A percentile compares a stretch with the other conserved stretches of the same genome.
Evolutionary conservation across 2,113 vertebrate species (phyloP).

Genomic region (Cyprinodon variegatus): DNA sequence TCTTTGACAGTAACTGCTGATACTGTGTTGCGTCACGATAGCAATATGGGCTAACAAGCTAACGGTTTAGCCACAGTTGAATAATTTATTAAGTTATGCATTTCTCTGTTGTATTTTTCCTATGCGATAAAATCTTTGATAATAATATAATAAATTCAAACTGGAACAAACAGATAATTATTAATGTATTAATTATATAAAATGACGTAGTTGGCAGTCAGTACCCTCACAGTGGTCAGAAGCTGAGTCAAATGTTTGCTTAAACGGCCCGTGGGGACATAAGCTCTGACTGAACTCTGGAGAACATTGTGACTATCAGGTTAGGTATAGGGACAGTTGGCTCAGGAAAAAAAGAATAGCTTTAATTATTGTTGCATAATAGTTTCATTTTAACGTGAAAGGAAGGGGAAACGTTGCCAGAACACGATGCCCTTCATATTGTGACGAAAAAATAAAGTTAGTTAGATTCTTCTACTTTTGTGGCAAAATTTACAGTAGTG

Average conservation of each 20-base stretch:
- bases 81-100: neutral
- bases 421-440: too few relatives aligned
- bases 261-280: neutral
- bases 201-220: neutral
- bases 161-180: too few relatives aligned
- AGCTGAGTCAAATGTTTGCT: neutral
- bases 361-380: too few relatives aligned
- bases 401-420: too few relatives aligned
- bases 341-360: too few relatives aligned
- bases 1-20: slow-evolving; percentile 2
- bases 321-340: neutral
- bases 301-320: neutral
- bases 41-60: slow-evolving; percentile 4
- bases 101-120: neutral
- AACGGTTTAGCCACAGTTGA: neutral
- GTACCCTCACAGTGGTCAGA: neutral
- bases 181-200: neutral
- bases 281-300: neutral
- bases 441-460: too few relatives aligned
- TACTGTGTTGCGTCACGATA: slow-evolving; percentile 45
- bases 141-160: neutral
- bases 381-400: too few relatives aligned
- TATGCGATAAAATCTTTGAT: too few relatives aligned
- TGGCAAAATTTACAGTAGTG: too few relatives aligned
- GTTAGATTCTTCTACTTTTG: neutral